These are phyloP conservation scores for Eledona agricola DNA, from an alignment of 2,888 invertebrate species.

Conservation along the genomic window DNA sequence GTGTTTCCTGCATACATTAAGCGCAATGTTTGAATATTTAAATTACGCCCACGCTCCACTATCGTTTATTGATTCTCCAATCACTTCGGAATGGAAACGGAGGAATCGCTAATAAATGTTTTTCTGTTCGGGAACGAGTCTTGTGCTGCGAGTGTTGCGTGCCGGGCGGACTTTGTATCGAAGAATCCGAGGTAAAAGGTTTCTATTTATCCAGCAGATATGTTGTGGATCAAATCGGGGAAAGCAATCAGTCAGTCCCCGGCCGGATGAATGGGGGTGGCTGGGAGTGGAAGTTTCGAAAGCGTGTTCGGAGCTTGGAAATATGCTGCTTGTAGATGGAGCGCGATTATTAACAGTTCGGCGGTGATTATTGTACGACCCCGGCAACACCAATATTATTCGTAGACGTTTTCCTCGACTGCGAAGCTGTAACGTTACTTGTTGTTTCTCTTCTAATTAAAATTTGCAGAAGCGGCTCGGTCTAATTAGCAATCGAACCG, in stretches of 20 bases:
- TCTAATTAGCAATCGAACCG: conserved; percentile 16
- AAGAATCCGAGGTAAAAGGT: conserved; percentile 45
- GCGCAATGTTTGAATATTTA: conserved; percentile 26
- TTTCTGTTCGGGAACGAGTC: conserved; percentile 25
- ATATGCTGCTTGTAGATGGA: conserved; percentile 33
- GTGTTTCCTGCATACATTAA: conserved; percentile 27
- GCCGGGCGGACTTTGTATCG: conserved; percentile 35
- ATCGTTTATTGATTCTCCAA: conserved; percentile 27
- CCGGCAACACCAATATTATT: conserved; percentile 23
- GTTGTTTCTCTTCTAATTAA: conserved; percentile 4
- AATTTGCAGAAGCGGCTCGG: conserved; percentile 1
- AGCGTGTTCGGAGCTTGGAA: conserved; percentile 37
- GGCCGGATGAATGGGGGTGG: conserved; percentile 35
- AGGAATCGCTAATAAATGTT: conserved; percentile 31
- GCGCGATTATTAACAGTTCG: conserved; percentile 38
- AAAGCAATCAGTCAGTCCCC: conserved; percentile 58
- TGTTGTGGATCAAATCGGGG: conserved; percentile 58
- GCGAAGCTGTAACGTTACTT: not conserved
- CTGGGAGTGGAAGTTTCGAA: conserved; percentile 35
- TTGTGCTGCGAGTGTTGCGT: conserved; percentile 31
- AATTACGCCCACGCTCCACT: conserved; percentile 17
- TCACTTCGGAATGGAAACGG: conserved; percentile 6
- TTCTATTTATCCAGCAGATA: conserved; percentile 60
- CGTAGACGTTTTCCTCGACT: conserved; percentile 10
- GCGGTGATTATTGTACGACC: conserved; percentile 24